These are phyloP conservation scores for Archilochus colubris DNA, from an alignment of 2,113 vertebrate genomes.

Conservation along the genomic window DNA sequence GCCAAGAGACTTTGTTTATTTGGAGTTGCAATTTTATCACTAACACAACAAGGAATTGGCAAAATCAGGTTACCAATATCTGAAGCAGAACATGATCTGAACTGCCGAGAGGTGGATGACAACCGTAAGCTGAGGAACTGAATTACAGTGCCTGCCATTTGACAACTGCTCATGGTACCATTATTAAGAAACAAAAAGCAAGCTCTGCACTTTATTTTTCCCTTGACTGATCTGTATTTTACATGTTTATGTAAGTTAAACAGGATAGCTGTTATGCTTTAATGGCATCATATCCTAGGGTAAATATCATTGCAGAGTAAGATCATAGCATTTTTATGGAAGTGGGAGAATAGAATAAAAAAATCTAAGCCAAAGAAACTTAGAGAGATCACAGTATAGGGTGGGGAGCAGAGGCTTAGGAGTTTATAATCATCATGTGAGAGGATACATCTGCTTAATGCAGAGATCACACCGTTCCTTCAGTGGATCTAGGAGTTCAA, in stretches of 20 bases:
- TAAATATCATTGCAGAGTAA: not conserved
- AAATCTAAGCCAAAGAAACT: not conserved
- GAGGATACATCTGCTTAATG: not conserved
- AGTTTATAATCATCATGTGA: not conserved
- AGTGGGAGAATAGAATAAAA: not conserved
- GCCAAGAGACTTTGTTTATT: not conserved
- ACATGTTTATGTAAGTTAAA: conserved; percentile 3
- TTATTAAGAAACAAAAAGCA: not conserved
- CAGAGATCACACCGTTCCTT: not conserved
- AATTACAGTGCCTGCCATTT: not conserved
- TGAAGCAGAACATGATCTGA: not conserved
- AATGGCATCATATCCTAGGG: not conserved
- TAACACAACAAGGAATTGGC: not conserved
- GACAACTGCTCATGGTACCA: not conserved
- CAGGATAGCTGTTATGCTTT: not conserved
- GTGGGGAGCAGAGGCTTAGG: not conserved
- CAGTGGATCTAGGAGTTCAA: not conserved
- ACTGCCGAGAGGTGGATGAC: not conserved
- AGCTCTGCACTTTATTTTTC: not conserved
- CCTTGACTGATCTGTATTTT: not conserved
- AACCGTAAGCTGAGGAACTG: not conserved
- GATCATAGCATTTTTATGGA: not conserved
- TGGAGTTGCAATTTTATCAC: not conserved
- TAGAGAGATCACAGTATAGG: not conserved
- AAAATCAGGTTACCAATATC: not conserved